A percentile compares a stretch with the other conserved stretches of the same genome.
Conservation (phyloP, 2,797 vertebrate genomes). For the Eidolon dupreanum region DNA sequence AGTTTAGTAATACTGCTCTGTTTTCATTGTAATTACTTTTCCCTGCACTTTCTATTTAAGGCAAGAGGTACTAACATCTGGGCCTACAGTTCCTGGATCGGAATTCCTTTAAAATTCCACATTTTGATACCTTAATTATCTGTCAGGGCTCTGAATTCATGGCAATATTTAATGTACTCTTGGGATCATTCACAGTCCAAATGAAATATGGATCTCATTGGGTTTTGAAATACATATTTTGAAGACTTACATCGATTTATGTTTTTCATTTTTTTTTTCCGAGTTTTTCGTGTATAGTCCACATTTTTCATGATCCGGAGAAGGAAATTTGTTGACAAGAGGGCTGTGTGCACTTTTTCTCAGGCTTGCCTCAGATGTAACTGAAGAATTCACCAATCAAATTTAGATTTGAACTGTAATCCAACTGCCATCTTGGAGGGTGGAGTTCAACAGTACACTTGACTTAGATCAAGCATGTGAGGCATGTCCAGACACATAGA, state of each 20-base stretch:
- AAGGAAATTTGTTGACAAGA: constrained; percentile 58
- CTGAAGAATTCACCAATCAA: constrained; percentile 68
- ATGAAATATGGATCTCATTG: constrained; percentile 79
- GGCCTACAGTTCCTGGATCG: neutral
- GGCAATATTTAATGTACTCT: constrained; percentile 75
- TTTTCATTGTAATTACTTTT: neutral
- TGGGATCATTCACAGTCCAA: constrained; percentile 74
- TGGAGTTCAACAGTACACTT: neutral
- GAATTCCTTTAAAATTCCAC: constrained; percentile 18
- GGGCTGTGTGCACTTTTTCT: neutral
- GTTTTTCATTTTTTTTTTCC: constrained; percentile 65
- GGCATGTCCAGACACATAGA: neutral
- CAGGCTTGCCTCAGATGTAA: constrained; percentile 53
- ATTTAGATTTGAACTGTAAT: constrained; percentile 70
- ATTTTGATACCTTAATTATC: constrained; percentile 50
- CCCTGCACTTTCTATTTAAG: neutral
- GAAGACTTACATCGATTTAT: constrained; percentile 70
- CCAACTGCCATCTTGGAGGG: constrained; percentile 23
- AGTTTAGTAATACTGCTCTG: neutral
- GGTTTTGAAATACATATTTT: constrained; percentile 71
- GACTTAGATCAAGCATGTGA: neutral
- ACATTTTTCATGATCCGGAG: constrained; percentile 72
- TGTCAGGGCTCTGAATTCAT: constrained; percentile 71
- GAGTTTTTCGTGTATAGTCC: constrained; percentile 66
- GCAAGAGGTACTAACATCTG: neutral